Base-by-base conservation (phyloP, 92 coral and sea anemone genomes). In the Epizoanthus stellaris region DNA sequence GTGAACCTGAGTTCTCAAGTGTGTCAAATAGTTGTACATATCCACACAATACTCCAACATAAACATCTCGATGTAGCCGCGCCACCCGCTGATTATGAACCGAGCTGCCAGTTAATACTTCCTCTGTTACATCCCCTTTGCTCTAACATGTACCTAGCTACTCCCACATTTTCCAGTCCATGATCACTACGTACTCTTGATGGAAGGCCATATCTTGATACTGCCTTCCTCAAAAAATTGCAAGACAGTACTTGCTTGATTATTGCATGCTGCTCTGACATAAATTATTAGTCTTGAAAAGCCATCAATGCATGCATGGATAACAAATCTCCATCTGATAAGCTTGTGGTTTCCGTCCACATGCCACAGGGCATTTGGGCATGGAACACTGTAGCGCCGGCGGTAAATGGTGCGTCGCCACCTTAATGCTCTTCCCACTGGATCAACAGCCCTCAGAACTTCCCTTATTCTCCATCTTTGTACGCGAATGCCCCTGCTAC, bases 21-120 rank as follows among this genome's bases (percentile, higher is more conserved):
- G 80, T 85, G 75, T 93, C 81, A 58, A 93, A 93, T 59, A 93
- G 30, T 54, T 77, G 60, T 62, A 70, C 81, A 73, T 89, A n/a
- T n/a, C n/a, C n/a, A n/a, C n/a, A n/a, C n/a, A n/a, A n/a, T n/a
- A n/a, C n/a, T n/a, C n/a, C n/a, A n/a, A n/a, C n/a, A n/a, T n/a
- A n/a, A n/a, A n/a, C n/a, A n/a, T n/a, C n/a, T n/a, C n/a, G n/a
- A n/a, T n/a, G n/a, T 43, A 43, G 4, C 49, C 49, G 49, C 2
- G 2, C 49, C 9, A 45, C 49, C 2, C 49, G 49, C 9, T 45
- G 49, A 45, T 3, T 45, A 4, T 45, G 82, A 3, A 77, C 82
- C 17, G 82, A 77, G 59, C 70, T 56, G 17, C 82, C 82, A n/a
- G 82, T 77, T 66, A 13, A 77, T 69, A 30, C 82, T 77, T 25